Evolutionary conservation across 2,888 invertebrate species (phyloP), one percentile per base, ranked within the genome.

Genomic region (Eutolmus rufibarbis): DNA sequence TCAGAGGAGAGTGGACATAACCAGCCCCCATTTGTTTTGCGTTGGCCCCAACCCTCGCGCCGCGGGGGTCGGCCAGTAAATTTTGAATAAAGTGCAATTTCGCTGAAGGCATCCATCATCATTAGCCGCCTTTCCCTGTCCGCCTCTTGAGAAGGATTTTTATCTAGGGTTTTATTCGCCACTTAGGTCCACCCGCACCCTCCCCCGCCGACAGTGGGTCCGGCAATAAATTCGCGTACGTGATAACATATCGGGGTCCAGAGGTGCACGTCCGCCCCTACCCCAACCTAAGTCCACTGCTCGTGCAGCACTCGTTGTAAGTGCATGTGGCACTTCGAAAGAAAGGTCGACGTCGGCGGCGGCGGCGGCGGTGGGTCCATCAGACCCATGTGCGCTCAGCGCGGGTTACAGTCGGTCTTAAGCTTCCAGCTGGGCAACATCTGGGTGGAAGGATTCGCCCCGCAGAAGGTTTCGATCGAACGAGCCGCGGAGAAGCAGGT

Each of bases 211-310:
- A 57, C 34, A 81, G 31, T 51, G 51, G 19, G 57, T 31, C 66
- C 37, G 34, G 82, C 34, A 82, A 82, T 82, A 82, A 82, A 82
- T 57, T 66, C 37, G 56, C 23, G 82, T 82, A 82, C 82, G 82
- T 57, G 82, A 66, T 82, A 82, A 82, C 82, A 66, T 23, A 57
- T 34, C 82, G 46, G 28, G 43, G 43, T 43, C 31, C 46, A 14
- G 46, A 79, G 46, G 16, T 28, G 51, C 31, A 51, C 51, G 51
- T 79, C 14, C 23, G 28, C 76, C 76, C 19, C n/a, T 40, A 2
- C 34, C 76, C 34, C 40, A 7, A 2, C 74, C 37, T n/a, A n/a
- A 2, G 0, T 12, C 16, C 43, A 3, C 43, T 12, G 14, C 2
- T 28, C 74, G 56, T 78, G 34, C 57, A 82, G 23, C 51, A 51